Evolutionary conservation across 2,888 invertebrate species (phyloP), one percentile per base, ranked within the genome.

Genomic region (Amblyjoppa fuscipennis): DNA sequence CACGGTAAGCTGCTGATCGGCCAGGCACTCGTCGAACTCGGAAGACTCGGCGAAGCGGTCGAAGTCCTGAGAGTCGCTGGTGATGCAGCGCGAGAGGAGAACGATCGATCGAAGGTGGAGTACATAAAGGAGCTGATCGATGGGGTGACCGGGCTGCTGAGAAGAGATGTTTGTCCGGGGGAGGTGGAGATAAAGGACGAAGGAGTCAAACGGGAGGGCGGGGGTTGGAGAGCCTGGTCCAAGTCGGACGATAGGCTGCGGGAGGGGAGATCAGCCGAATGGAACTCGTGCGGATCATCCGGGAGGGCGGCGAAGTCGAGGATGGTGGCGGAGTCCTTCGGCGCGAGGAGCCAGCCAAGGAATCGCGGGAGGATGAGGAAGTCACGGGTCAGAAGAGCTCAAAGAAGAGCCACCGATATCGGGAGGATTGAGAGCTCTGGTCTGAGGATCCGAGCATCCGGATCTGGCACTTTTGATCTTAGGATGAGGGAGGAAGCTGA

Each of bases 41-140:
- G 90, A 2, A 87, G 90, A n/a, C 89, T 91, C 71, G 86, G 78
- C 3, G 93, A 93, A 28, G 90, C 92, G 0, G 70, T 91, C 0
- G 87, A 84, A 11, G 85, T 88, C 3, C 83, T 93, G 6, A 88
- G 81, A 79, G 86, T 87, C 3, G 90, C 87, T 4, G 81, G 77
- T 49, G 87, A 89, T 11, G 89, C 88, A 3, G 88, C 90, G 68
- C 83, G 78, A 6, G 87, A 89, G 7, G 87, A 88, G 25, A 88
- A 89, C 0, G 90, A 90, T 68, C 5, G 7, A 0, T 68, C 78
- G 7, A 89, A 87, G 0, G 84, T 85, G 2, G 89, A 84, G 68
- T 93, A 93, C 83, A 85, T 92, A 11, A 88, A 87, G 3, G 87
- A 90, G 53, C 86, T 93, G n/a, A 90, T 92, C 66, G 87, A 89